Evolutionary conservation across 2,113 vertebrate species (phyloP), one percentile per base, ranked within the genome.

Genomic region (Chaetura pelagica): DNA sequence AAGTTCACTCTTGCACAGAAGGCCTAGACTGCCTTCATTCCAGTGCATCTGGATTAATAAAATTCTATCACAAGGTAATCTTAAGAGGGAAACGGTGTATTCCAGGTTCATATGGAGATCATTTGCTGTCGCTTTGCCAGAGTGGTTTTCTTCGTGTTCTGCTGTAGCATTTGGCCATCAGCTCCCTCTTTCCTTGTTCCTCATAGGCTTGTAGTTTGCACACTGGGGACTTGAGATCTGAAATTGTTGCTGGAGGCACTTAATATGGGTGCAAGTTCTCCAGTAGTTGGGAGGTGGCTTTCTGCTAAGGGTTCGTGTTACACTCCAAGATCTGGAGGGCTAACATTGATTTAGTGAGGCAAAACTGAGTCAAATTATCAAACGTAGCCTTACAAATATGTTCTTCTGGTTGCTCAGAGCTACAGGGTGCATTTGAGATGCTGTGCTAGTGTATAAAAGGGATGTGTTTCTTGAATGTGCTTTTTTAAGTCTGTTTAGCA

Each of bases 301-400:
- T 67, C 51, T 75, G 7, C 32, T 94, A 21, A 67, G 63, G 9
- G 15, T 87, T 90, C 9, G 1, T 23, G 9, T 42, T 69, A 4
- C n/a, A 5, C 49, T 80, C 23, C n/a, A 62, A 82, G 80, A 80
- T 73, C 40, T 63, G 49, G 18, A 59, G 5, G 22, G 30, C 26
- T 73, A 7, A 30, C 2, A 0, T 21, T 63, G 35, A 34, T 58
- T 74, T 67, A 48, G 20, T 58, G 34, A 61, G 78, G 49, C 3
- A 14, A 61, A 94, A 51, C 16, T 14, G 32, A 76, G 23, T 68
- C 26, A 40, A 58, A 23, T 55, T 48, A 11, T 12, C 26, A 22
- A 63, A 44, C 0, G 0, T 54, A 48, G 20, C 26, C 34, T 74
- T 84, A 52, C 23, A 57, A 34, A 24, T 0, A 0, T 24, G 32